These are phyloP conservation scores for Limonius californicus DNA, from an alignment of 1,140 invertebrate genomes.

Conservation along the genomic window DNA sequence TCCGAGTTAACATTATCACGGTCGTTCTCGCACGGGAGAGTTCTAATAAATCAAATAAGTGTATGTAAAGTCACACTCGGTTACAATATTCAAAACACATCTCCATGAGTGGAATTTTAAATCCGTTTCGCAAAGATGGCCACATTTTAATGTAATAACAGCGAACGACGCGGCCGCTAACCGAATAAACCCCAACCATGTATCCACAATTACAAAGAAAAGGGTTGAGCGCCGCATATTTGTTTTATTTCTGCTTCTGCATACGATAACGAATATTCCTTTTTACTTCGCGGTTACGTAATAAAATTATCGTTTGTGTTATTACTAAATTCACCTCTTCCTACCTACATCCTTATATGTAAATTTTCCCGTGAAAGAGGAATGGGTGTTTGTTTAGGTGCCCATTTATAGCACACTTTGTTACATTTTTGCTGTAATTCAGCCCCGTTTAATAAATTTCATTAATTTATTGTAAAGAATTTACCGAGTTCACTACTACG, in stretches of 20 bases:
- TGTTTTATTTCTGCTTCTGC: constrained; percentile 17
- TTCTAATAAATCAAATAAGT: constrained; percentile 43
- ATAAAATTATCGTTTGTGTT: constrained; percentile 19
- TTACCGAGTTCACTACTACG: no score
- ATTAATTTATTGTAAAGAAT: no score
- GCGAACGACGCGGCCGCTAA: constrained; percentile 27
- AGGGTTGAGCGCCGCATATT: constrained; percentile 21
- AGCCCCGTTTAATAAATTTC: no score
- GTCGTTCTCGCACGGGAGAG: constrained; percentile 19
- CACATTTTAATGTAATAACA: constrained; percentile 41
- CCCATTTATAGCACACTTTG: not conserved
- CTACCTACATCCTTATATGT: constrained; percentile 7
- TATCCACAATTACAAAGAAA: constrained; percentile 37
- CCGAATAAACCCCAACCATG: constrained; percentile 37
- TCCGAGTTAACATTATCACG: constrained; percentile 9
- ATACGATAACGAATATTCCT: constrained; percentile 19
- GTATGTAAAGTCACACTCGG: constrained; percentile 40
- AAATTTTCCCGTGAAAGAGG: not conserved
- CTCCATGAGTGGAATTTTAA: constrained; percentile 41
- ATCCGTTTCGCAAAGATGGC: constrained; percentile 40
- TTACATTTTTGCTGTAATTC: no score
- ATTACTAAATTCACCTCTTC: constrained; percentile 10
- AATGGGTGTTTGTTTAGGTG: not conserved
- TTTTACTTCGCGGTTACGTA: constrained; percentile 16
- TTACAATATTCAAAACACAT: constrained; percentile 39